Conservation (phyloP, 2,797 vertebrate species). For the Sphaeramia orbicularis region DNA sequence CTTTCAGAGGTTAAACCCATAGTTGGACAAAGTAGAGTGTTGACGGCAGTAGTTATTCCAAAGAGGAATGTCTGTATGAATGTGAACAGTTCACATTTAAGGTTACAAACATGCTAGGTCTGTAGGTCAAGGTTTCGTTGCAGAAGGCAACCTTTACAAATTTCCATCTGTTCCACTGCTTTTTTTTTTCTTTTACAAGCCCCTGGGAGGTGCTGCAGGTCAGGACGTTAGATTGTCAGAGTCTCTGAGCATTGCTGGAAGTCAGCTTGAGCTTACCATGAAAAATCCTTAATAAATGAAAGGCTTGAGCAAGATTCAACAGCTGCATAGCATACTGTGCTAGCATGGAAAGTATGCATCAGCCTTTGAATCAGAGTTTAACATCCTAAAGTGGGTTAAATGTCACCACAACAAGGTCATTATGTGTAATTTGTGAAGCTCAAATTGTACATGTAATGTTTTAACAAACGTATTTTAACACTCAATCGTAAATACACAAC, state of each 20-base stretch:
- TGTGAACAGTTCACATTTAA: conserved; percentile 23
- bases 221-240: conserved; percentile 29
- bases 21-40: background rate
- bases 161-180: conserved; percentile 55
- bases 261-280: conserved; percentile 45
- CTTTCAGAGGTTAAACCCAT: conserved; percentile 8
- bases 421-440: conserved; percentile 16
- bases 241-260: conserved; percentile 33
- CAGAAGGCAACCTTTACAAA: conserved; percentile 11
- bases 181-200: conserved; percentile 38
- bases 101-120: conserved; percentile 24
- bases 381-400: conserved; percentile 12
- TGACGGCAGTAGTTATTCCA: background rate
- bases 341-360: conserved; percentile 38
- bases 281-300: conserved; percentile 70
- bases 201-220: conserved; percentile 41
- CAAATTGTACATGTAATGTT: background rate
- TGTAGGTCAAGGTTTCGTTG: conserved; percentile 28
- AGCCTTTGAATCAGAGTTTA: background rate
- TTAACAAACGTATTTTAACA: no score
- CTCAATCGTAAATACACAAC: no score
- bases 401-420: conserved; percentile 14
- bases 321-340: conserved; percentile 36
- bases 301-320: conserved; percentile 42
- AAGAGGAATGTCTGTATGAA: conserved; percentile 8